Percentiles rank a stretch among this genome's conserved stretches.
These are phyloP conservation scores for Agonum fuliginosum DNA, from an alignment of 2,888 invertebrate genomes.

Conservation along the genomic window DNA sequence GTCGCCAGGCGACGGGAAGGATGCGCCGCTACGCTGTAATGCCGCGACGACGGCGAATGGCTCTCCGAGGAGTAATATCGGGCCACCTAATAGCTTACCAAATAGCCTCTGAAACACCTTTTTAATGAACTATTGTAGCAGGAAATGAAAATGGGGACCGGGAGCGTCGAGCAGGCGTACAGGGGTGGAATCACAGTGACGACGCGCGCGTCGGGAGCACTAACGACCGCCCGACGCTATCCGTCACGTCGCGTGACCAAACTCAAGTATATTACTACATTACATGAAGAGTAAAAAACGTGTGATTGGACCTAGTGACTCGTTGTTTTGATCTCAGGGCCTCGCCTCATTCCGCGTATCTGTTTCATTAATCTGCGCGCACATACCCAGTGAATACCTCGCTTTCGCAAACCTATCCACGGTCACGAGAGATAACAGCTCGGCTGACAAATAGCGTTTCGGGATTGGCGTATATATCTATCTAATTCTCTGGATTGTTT, in stretches of 20 bases:
- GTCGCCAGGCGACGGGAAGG: conserved; percentile 71
- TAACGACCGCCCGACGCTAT: conserved; percentile 63
- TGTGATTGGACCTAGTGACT: not conserved
- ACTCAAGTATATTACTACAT: not conserved
- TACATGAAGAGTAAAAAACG: not conserved
- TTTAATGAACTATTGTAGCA: conserved; percentile 81
- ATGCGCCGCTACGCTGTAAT: conserved; percentile 45
- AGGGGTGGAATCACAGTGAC: conserved; percentile 67
- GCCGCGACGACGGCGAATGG: conserved; percentile 69
- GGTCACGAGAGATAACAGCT: not conserved
- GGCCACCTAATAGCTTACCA: conserved; percentile 81
- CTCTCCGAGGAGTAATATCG: conserved; percentile 74
- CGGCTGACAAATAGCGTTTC: conserved; percentile 2
- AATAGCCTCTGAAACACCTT: conserved; percentile 84
- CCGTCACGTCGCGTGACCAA: conserved; percentile 61
- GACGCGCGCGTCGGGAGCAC: conserved; percentile 62
- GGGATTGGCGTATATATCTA: not conserved
- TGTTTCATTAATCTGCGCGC: not conserved
- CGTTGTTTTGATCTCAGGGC: not conserved
- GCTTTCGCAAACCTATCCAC: not conserved
- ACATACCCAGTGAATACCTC: not conserved
- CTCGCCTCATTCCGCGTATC: not conserved
- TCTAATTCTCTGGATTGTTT: conserved; percentile 15
- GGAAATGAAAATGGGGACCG: conserved; percentile 70
- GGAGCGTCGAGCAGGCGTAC: conserved; percentile 62